Conservation (phyloP, 2,113 vertebrate species). For the Furnarius figulus region DNA sequence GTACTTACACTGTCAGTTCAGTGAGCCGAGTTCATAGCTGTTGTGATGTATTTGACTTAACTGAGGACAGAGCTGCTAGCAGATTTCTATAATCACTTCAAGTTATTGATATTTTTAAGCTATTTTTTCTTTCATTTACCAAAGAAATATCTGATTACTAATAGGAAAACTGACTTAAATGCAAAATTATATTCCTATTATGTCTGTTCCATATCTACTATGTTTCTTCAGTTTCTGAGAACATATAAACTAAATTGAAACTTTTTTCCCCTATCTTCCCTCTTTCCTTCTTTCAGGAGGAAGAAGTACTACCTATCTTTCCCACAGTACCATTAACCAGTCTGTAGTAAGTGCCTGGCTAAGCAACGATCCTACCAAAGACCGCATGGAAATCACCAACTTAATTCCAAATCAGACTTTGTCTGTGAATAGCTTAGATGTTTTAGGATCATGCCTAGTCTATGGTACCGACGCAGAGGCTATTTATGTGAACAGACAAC, state of each 20-base stretch:
- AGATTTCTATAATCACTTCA: not conserved
- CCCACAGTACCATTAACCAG: conserved; percentile 80
- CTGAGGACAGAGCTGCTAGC: not conserved
- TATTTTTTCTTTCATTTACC: not conserved
- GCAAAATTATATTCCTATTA: not conserved
- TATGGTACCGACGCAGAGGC: conserved; percentile 96
- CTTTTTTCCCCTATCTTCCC: not conserved
- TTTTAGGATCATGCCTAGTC: conserved; percentile 92
- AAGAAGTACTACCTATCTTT: conserved; percentile 83
- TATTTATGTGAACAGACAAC: conserved; percentile 89
- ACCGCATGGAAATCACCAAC: conserved; percentile 91
- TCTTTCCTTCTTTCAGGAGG: conserved; percentile 77
- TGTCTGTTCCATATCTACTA: not conserved
- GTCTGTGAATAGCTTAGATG: conserved; percentile 93
- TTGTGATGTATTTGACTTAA: not conserved
- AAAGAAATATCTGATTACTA: not conserved
- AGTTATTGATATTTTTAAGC: not conserved
- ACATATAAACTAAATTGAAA: not conserved
- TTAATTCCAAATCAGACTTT: conserved; percentile 89
- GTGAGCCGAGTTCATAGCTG: not conserved
- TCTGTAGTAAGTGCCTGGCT: conserved; percentile 89
- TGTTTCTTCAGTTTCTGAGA: not conserved
- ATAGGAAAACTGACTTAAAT: not conserved
- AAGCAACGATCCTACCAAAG: conserved; percentile 88
- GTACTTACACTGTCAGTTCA: not conserved